Base-by-base conservation (phyloP, 2,797 vertebrate species). In the Melanogrammus aeglefinus region DNA sequence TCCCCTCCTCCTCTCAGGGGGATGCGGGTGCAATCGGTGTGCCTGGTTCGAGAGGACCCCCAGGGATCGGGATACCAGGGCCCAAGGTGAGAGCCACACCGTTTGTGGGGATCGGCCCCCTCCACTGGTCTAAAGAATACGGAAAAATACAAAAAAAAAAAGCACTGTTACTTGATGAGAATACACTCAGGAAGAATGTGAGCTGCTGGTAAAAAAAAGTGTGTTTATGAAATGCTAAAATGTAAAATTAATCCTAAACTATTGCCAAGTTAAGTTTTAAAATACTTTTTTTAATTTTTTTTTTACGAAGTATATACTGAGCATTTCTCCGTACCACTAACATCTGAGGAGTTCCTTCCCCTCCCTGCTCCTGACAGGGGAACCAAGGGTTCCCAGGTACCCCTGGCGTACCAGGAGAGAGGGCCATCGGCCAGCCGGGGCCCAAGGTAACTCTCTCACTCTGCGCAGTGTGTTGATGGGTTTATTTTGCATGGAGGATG, bases 11-110 rank as follows among this genome's bases (percentile, higher is more conserved):
- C 79, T 81, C 12, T 12, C 83, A 97, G 96, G 96, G 96, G 8
- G 83, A 91, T 70, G 94, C 93, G 81, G 96, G 97, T 38, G 92
- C 88, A 33, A 33, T 73, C 41, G 96, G 96, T 81, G 88, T 80
- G 29, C 72, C 91, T 81, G 96, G 96, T 16, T 80, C 85, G 72
- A 95, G 95, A 92, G 96, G 96, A 21, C 81, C 90, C 79, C 81
- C 86, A 88, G 96, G 96, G 76, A 47, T 85, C 71, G 95, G 96
- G 47, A 70, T 76, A 9, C 75, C 86, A 57, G 96, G 96, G 79
- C 87, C 87, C 74, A 98, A 97, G 95, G 97, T 97, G 88, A 89
- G 73, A 74, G 12, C 36, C 21, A 6, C 10, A 5, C n/a, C 39
- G 33, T 74, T 27, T 39, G 33, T 33, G 6, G 5, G 35, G 21